Base-by-base conservation (phyloP, 2,888 invertebrate species). In the Copidosoma aretas region DNA sequence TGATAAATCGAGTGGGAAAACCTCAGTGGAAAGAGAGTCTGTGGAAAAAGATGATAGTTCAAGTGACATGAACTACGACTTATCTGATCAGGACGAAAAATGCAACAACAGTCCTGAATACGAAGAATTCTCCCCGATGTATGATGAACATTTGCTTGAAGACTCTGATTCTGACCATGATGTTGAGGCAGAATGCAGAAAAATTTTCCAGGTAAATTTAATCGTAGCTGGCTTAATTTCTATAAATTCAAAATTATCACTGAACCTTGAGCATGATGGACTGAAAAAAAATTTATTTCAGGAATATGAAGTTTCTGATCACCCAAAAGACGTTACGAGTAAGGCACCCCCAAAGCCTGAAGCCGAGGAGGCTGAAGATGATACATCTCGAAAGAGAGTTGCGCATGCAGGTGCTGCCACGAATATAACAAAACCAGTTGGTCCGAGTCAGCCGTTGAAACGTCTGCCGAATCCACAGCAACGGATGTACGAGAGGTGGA, bases 141-240 rank as follows among this genome's bases (percentile, higher is more conserved):
- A 69, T 25, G 78, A 78, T 67, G 83, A 84, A 46, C 75, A 84
- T 41, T 77, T 84, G 76, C 84, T 86, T 61, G 80, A 78, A 68
- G 75, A 85, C 51, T 87, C 86, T 64, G 89, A 89, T 75, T 87
- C 87, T 32, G 89, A 91, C 79, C 89, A 90, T 73, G 89, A 91
- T 73, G 90, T 93, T 70, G 90, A 91, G 78, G 89, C 91, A 76
- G 93, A 95, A 84, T 95, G 95, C 82, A 89, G 92, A 78, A 90
- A 88, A 85, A 94, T 95, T 77, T 95, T 94, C 84, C 92, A 93
- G 83, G 93, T 94, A 84, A 54, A 10, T 52, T 52, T 5, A 51
- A 64, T 58, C 12, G 8, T 65, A 53, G 24, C 43, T 43, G 25
- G 1, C 10, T 52, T 39, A 32, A 32, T 32, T 32, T 32, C 32